These are phyloP conservation scores for Muntiacus reevesi DNA, from an alignment of 2,113 vertebrate species.

Conservation along the genomic window DNA sequence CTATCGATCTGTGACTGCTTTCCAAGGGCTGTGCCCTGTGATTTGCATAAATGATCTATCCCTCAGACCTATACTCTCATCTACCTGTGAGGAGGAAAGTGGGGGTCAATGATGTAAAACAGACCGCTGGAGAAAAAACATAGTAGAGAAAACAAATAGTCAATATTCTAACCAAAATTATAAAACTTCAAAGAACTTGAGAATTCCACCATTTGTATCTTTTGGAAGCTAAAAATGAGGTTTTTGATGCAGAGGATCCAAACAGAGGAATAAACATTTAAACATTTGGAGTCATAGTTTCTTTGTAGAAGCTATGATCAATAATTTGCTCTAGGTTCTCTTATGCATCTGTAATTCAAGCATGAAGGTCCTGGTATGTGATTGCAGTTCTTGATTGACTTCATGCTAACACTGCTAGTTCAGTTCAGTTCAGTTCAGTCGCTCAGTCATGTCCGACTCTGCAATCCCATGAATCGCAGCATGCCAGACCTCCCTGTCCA, in stretches of 20 bases:
- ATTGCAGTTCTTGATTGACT: not conserved
- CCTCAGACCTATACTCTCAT: not conserved
- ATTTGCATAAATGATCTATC: not conserved
- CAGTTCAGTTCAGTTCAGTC: too few species aligned
- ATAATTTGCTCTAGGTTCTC: not conserved
- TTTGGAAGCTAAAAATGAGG: not conserved
- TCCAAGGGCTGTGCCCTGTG: not conserved
- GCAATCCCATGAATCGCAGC: too few species aligned
- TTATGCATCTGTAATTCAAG: not conserved
- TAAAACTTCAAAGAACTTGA: not conserved
- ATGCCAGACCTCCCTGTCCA: too few species aligned
- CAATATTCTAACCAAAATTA: not conserved
- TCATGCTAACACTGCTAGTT: constrained; percentile 30
- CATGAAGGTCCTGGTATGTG: not conserved
- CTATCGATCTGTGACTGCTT: not conserved
- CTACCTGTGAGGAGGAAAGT: not conserved
- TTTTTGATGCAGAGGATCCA: not conserved
- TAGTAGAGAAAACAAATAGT: not conserved
- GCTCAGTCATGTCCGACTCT: too few species aligned
- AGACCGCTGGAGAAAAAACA: not conserved
- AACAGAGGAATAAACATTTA: not conserved
- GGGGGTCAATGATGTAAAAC: not conserved
- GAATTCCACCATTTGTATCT: not conserved
- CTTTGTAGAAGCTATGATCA: not conserved
- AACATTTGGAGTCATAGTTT: not conserved